Percentiles rank a stretch among this genome's conserved stretches.
Evolutionary conservation across 2,888 invertebrate species (phyloP).

Genomic region (Blastobasis adustella): DNA sequence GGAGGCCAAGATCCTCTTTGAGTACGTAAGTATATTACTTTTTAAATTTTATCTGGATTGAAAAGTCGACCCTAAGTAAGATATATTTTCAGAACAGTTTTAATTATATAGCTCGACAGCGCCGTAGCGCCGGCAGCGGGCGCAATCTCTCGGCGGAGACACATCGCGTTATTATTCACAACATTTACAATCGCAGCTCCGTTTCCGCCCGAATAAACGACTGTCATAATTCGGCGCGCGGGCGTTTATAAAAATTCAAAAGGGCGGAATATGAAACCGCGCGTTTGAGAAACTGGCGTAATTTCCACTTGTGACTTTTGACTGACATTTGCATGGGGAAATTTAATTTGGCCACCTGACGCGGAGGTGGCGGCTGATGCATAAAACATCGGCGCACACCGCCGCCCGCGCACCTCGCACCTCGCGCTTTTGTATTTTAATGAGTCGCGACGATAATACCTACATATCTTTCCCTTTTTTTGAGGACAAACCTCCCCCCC

Average conservation of each 20-base stretch:
- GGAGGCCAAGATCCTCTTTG: too few species aligned
- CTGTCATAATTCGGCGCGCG: conserved; percentile 29
- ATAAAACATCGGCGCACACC: conserved; percentile 47
- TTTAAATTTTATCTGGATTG: too few species aligned
- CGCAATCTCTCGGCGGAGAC: too few species aligned
- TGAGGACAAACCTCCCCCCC: conserved; percentile 3
- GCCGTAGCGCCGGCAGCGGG: too few species aligned
- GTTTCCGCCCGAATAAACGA: conserved; percentile 23
- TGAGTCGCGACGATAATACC: conserved; percentile 34
- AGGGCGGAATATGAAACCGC: conserved; percentile 23
- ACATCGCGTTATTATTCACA: neutral
- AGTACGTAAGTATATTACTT: too few species aligned
- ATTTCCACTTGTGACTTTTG: conserved; percentile 35
- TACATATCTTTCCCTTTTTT: conserved; percentile 12
- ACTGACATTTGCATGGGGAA: conserved; percentile 50
- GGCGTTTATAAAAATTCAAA: conserved; percentile 36
- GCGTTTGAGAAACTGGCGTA: conserved; percentile 20
- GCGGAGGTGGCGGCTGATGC: conserved; percentile 30
- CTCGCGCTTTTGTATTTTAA: conserved; percentile 49
- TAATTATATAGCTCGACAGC: too few species aligned
- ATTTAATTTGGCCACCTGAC: conserved; percentile 59
- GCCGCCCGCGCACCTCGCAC: conserved; percentile 23
- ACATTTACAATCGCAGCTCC: neutral
- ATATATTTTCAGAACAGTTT: too few species aligned
- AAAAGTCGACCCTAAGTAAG: too few species aligned